phyloP scores from a whole-genome alignment of 2,113 vertebrate species.

The Struthidea cinerea region DNA sequence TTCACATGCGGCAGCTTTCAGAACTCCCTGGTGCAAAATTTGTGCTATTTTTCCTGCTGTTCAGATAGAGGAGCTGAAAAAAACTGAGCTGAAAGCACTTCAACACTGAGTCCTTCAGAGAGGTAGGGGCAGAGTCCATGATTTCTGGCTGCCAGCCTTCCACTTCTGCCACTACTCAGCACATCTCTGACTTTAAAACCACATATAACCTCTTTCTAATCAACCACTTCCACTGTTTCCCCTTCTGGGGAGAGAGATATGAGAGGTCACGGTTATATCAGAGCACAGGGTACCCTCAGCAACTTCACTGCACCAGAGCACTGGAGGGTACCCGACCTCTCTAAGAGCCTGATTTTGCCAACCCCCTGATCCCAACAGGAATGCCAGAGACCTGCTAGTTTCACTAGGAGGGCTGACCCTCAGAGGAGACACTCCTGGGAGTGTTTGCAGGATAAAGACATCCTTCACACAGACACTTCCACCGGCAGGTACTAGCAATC shows the following conservation, averaged over 20 bases:
- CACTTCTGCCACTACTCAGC: background rate
- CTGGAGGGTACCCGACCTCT: background rate
- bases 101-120: background rate
- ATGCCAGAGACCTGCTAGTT: background rate
- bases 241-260: background rate
- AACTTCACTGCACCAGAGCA: background rate
- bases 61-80: background rate
- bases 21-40: background rate
- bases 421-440: background rate
- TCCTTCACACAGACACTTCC: background rate
- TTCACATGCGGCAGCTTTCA: background rate
- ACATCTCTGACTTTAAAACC: background rate
- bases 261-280: accelerated
- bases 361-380: background rate
- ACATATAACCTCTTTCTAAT: background rate
- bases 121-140: background rate
- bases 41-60: background rate
- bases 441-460: background rate
- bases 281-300: background rate
- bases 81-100: background rate
- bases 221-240: background rate
- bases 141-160: background rate
- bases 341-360: background rate
- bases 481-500: accelerated
- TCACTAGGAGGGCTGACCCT: background rate